phyloP scores from a whole-genome alignment of 2,888 invertebrate species.

The Iphiclides podalirius region DNA sequence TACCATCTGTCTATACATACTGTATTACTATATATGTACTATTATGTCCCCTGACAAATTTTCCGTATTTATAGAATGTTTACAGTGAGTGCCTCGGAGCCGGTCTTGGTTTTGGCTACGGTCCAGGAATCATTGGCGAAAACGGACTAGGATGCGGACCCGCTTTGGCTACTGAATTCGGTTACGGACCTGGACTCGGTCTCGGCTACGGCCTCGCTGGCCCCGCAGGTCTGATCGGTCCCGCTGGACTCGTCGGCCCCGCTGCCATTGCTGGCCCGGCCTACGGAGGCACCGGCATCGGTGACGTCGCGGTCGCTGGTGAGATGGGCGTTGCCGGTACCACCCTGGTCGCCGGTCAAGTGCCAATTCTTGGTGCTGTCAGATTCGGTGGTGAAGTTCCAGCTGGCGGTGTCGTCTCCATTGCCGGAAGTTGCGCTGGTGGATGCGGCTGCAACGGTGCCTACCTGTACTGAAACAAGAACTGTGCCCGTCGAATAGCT shows the following conservation, averaged over 20 bases:
- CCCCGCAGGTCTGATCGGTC: constrained; percentile 27
- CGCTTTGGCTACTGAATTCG: not conserved
- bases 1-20: no score
- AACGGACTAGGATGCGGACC: constrained; percentile 1
- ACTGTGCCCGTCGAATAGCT: not conserved
- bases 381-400: constrained; percentile 39
- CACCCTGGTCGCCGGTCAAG: constrained; percentile 37
- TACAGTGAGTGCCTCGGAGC: not conserved
- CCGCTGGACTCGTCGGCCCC: constrained; percentile 25
- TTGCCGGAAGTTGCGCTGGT: constrained; percentile 35
- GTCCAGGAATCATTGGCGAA: constrained; percentile 3
- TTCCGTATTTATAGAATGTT: constrained; percentile 27
- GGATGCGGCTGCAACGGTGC: constrained; percentile 26
- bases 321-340: constrained; percentile 39
- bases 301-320: constrained; percentile 32
- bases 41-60: no score
- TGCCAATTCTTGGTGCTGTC: constrained; percentile 41
- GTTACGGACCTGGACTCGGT: constrained; percentile 13
- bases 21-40: no score
- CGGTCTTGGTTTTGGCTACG: not conserved
- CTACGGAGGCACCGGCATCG: constrained; percentile 32
- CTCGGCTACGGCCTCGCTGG: constrained; percentile 21
- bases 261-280: constrained; percentile 15
- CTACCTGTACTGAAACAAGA: constrained; percentile 2
- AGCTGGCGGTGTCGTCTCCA: constrained; percentile 38